A percentile compares a stretch with the other conserved stretches of the same genome.
These are phyloP conservation scores for Adelphocoris suturalis DNA, from an alignment of 2,888 invertebrate genomes.

Conservation along the genomic window DNA sequence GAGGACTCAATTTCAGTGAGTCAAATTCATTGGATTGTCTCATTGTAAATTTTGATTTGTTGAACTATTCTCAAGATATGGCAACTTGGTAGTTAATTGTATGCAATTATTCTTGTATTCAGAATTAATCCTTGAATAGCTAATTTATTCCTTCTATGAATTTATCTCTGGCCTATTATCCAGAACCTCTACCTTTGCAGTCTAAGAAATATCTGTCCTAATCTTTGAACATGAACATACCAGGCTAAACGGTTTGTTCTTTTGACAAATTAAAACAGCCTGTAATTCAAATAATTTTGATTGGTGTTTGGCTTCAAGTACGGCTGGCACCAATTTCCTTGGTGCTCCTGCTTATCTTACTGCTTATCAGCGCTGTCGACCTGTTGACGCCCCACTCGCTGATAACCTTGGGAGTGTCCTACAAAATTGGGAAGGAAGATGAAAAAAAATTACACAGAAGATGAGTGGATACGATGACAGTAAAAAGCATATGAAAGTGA, in stretches of 20 bases:
- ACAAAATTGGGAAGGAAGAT: constrained; percentile 37
- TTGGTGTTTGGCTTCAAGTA: background rate
- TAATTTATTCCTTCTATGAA: too few species aligned
- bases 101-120: too few species aligned
- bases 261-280: background rate
- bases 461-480: constrained; percentile 43
- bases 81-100: too few species aligned
- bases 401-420: constrained; percentile 56
- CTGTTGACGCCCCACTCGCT: constrained; percentile 5
- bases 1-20: too few species aligned
- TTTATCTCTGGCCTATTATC: too few species aligned
- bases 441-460: constrained; percentile 9
- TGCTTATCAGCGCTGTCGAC: constrained; percentile 35
- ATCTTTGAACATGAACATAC: constrained; percentile 5
- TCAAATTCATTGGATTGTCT: too few species aligned
- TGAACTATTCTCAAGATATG: too few species aligned
- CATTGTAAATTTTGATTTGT: too few species aligned
- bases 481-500: constrained; percentile 46
- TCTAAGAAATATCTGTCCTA: background rate
- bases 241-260: background rate
- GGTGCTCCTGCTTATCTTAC: constrained; percentile 20
- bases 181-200: too few species aligned
- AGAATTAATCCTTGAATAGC: too few species aligned
- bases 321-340: background rate
- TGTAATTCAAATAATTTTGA: background rate